phyloP scores from a whole-genome alignment of 2,797 vertebrate genomes.

The Salmo trutta region DNA sequence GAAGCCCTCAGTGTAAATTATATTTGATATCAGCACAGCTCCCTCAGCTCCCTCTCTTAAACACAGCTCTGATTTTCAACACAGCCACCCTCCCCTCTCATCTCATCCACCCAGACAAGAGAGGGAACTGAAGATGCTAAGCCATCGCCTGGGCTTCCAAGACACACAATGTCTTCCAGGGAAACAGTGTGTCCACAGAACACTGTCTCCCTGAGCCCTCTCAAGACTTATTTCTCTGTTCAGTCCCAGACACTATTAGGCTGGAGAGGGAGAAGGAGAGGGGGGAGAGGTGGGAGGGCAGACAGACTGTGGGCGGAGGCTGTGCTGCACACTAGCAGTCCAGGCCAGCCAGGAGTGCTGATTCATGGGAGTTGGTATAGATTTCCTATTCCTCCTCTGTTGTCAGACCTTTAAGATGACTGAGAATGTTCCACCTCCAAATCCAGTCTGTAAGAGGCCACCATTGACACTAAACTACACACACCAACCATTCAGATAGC shows the following conservation, averaged over 20 bases:
- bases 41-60: constrained; percentile 18
- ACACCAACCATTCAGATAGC: too few species aligned
- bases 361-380: constrained; percentile 71
- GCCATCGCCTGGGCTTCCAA: constrained; percentile 32
- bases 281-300: not conserved
- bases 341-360: constrained; percentile 55
- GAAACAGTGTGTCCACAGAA: constrained; percentile 22
- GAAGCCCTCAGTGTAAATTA: constrained; percentile 46
- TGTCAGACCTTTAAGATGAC: constrained; percentile 54
- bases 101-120: constrained; percentile 33
- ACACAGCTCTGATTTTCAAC: constrained; percentile 14
- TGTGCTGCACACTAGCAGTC: constrained; percentile 17
- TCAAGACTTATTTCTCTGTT: constrained; percentile 41
- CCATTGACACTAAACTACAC: constrained; percentile 10
- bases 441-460: constrained; percentile 47
- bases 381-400: constrained; percentile 67
- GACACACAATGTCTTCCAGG: constrained; percentile 11
- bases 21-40: constrained; percentile 11
- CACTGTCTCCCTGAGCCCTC: constrained; percentile 21
- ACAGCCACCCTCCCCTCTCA: constrained; percentile 35
- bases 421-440: constrained; percentile 49
- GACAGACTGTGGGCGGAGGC: not conserved
- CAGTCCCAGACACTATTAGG: constrained; percentile 34
- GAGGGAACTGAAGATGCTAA: constrained; percentile 35
- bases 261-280: not conserved